phyloP scores from a whole-genome alignment of 2,888 invertebrate species.

The Cataglyphis rosenhaueri region DNA sequence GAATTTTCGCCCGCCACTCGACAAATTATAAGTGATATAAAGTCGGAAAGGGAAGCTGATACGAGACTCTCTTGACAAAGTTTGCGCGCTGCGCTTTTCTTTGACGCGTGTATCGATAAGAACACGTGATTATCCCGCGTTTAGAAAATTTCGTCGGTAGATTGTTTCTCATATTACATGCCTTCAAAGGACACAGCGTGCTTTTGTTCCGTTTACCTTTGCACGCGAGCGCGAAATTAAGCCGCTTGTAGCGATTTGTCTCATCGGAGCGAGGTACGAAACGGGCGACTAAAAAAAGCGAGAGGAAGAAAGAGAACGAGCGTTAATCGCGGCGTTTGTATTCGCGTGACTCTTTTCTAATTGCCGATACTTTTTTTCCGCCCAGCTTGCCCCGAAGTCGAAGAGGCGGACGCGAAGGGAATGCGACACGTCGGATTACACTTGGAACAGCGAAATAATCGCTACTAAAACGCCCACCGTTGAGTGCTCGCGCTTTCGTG shows the following conservation, averaged over 20 bases:
- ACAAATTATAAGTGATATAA: conserved; percentile 11
- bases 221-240: conserved; percentile 50
- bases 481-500: conserved; percentile 29
- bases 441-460: conserved; percentile 31
- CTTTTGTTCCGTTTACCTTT: conserved; percentile 14
- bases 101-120: conserved; percentile 64
- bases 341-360: conserved; percentile 45
- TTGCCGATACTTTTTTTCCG: conserved; percentile 15
- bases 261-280: neutral
- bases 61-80: conserved; percentile 44
- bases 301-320: neutral
- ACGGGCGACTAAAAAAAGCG: neutral
- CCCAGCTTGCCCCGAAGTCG: neutral
- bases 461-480: neutral
- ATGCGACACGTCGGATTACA: conserved; percentile 2
- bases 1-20: neutral
- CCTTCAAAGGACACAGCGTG: neutral
- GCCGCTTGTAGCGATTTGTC: conserved; percentile 18
- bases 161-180: conserved; percentile 44
- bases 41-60: neutral
- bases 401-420: neutral
- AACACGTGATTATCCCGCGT: conserved; percentile 47
- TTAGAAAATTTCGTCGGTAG: conserved; percentile 52
- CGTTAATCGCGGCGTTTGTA: conserved; percentile 20
- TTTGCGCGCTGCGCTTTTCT: conserved; percentile 37